phyloP scores from a whole-genome alignment of 2,888 invertebrate genomes.

The Hemistola chrysoprasaria region DNA sequence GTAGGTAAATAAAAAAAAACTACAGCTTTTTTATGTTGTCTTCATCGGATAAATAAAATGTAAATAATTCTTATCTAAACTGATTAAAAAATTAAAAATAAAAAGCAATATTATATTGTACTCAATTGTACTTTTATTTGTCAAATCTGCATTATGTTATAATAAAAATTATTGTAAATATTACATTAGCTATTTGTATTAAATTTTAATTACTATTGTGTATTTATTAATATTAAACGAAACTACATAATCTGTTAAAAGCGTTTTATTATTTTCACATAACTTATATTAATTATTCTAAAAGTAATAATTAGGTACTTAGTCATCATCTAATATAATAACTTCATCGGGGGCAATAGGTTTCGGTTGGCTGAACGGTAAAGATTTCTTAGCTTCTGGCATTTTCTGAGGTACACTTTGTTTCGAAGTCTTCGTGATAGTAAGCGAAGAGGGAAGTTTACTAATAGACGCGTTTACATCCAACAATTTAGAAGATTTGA shows the following conservation, averaged over 20 bases:
- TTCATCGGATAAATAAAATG: too few relatives aligned
- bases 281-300: too few relatives aligned
- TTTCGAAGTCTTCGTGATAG: conserved; percentile 74
- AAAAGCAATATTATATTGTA: too few relatives aligned
- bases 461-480: conserved; percentile 59
- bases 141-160: neutral
- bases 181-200: conserved; percentile 11
- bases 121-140: too few relatives aligned
- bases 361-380: conserved; percentile 55
- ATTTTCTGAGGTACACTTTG: conserved; percentile 44
- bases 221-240: conserved; percentile 22
- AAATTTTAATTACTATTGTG: conserved; percentile 3
- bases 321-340: conserved; percentile 75
- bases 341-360: conserved; percentile 67
- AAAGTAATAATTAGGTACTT: conserved; percentile 20
- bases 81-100: too few relatives aligned
- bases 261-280: conserved; percentile 4
- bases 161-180: conserved; percentile 26
- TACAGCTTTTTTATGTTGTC: too few relatives aligned
- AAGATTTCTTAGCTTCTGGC: conserved; percentile 56
- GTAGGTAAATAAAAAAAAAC: too few relatives aligned
- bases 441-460: conserved; percentile 76
- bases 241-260: conserved; percentile 19
- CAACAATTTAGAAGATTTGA: neutral
- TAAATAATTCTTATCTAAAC: too few relatives aligned